Base-by-base conservation (phyloP, 1,140 invertebrate genomes). In the Lepidurus couesii region DNA sequence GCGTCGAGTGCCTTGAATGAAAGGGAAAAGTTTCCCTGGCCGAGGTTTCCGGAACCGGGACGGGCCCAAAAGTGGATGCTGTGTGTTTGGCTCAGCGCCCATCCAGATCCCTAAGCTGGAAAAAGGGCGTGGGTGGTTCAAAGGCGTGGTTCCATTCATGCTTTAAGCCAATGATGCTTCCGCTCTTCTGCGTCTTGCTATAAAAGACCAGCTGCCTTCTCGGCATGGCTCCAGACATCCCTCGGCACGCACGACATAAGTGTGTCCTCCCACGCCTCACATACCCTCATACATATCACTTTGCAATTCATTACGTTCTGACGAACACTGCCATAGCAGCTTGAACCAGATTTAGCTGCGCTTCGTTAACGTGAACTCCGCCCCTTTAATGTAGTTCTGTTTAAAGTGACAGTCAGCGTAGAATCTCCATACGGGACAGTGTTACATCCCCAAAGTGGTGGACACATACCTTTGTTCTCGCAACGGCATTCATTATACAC, bases 91-190 rank as follows among this genome's bases (percentile, higher is more conserved):
- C 53, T 65, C 53, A 21, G 53, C 9, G 53, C 53, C 53, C 53
- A 65, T 65, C 53, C 13, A 65, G 53, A 65, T 65, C 53, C 13
- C 7, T 1, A 16, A 65, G 53, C 53, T 65, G 16, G 53, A 65
- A 21, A 65, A 65, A 65, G 13, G 53, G 53, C 53, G 53, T 65
- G 53, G 53, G 53, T 65, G 53, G 53, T 21, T 11, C 53, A 65
- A 16, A 21, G 53, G 53, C 53, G 53, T 65, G 53, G 53, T 65
- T 65, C 13, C 53, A 65, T 65, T 65, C 53, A 65, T 65, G 13
- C 53, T 65, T 65, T 16, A 65, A 65, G 53, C 53, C 53, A 65
- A 65, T 65, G 53, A 65, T 65, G 53, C n/a, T 65, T 65, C 53
- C 53, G 53, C 53, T 65, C 53, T 21, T 65, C 53, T 65, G 13